phyloP scores from a whole-genome alignment of 2,797 vertebrate genomes.

The Anisognathus igniventris region DNA sequence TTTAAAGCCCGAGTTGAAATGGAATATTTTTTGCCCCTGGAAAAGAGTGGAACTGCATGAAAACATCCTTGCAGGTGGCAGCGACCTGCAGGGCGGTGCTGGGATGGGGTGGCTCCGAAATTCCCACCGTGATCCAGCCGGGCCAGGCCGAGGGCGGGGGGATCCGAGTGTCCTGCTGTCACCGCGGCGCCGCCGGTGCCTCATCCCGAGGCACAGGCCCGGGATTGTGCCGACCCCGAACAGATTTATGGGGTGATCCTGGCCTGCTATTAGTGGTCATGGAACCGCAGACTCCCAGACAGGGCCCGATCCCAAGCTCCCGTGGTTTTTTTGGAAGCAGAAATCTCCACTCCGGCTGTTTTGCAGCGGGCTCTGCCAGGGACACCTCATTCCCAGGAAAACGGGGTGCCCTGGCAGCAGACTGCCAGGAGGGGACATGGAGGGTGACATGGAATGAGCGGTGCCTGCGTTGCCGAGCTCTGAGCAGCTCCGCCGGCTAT shows the following conservation, averaged over 20 bases:
- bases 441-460: neutral
- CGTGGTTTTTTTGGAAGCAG: neutral
- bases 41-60: neutral
- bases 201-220: neutral
- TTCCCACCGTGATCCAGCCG: fast-evolving
- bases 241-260: conserved; percentile 45
- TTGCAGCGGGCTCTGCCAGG: neutral
- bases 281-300: conserved; percentile 44
- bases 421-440: fast-evolving
- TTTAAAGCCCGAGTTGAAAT: fast-evolving
- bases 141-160: fast-evolving
- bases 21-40: neutral
- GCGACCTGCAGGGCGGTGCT: fast-evolving
- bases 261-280: conserved; percentile 39
- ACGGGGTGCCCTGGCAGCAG: neutral
- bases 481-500: neutral
- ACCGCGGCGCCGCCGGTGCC: neutral
- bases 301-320: neutral
- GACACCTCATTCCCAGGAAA: neutral
- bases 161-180: fast-evolving
- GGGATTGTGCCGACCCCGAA: neutral
- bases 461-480: neutral
- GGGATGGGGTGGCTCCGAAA: no score
- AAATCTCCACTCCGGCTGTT: neutral
- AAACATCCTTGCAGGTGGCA: neutral